Base-by-base conservation (phyloP, 2,797 vertebrate species). In the Fistularia tabacaria region DNA sequence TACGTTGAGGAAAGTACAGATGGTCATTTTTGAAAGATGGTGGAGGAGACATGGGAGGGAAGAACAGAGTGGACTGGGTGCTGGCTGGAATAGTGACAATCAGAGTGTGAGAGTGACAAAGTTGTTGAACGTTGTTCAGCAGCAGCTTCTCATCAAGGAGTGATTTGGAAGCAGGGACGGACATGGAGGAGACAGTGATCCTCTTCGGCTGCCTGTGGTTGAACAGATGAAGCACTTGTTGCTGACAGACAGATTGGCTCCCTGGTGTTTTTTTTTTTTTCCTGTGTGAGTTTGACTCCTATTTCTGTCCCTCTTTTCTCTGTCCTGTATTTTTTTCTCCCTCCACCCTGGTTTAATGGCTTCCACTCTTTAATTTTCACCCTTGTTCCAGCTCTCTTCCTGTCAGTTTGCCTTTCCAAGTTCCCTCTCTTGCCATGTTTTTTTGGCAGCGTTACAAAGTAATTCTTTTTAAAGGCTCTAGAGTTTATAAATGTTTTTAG, bases 351-450 rank as follows among this genome's bases (percentile, higher is more conserved):
- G 49, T 64, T 59, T 9, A 14, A 12, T 49, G 40, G 51, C 56
- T 10, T 62, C 46, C 14, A 36, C 59, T 68, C 80, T 77, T 49
- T 73, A 62, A 82, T 81, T 84, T 70, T 44, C 71, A 54, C 37
- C 42, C 38, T 37, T 10, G 0, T 55, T 3, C 51, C 12, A n/a
- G 47, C 51, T 48, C 1, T 44, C 47, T 37, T 46, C 51, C n/a
- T n/a, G 49, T 1, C 12, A 39, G 10, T 36, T 51, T 25, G 11
- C 11, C 10, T 48, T 14, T 55, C 42, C 14, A 25, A 25, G 25
- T 5, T 25, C 25, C 2, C 25, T 25, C 25, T 25, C 25, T 25
- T 25, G 25, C 25, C 25, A 25, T 5, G 25, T 25, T 25, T 25
- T n/a, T 25, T 25, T 25, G 25, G 25, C 25, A 25, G 25, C 25